A percentile compares a stretch with the other conserved stretches of the same genome.
Evolutionary conservation across 2,888 invertebrate genomes (phyloP).

Genomic region (Rhaphigaster nebulosa): DNA sequence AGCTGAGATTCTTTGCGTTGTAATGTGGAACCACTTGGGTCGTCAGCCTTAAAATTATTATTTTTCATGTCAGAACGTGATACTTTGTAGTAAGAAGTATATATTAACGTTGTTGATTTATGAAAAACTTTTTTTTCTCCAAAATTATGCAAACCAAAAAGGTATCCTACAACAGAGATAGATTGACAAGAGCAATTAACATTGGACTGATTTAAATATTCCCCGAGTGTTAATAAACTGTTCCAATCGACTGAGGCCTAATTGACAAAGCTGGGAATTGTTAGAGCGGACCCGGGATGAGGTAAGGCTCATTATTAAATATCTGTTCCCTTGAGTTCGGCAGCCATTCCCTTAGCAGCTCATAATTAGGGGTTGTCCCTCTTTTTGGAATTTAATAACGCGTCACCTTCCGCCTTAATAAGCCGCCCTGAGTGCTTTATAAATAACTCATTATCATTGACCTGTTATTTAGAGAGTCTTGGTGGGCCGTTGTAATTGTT

Average conservation of each 20-base stretch:
- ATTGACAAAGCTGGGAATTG: conserved; percentile 40
- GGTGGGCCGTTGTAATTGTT: neutral
- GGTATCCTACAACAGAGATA: neutral
- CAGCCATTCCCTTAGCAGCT: neutral
- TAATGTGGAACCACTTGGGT: too few relatives aligned
- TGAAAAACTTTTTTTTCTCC: too few relatives aligned
- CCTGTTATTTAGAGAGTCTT: conserved; percentile 21
- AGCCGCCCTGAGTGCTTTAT: neutral
- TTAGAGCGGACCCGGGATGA: neutral
- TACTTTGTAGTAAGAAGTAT: too few relatives aligned
- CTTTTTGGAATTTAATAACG: conserved; percentile 49
- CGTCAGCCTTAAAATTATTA: too few relatives aligned
- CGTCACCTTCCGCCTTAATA: conserved; percentile 26
- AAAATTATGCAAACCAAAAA: too few relatives aligned
- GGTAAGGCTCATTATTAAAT: conserved; percentile 31
- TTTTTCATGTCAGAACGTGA: too few relatives aligned
- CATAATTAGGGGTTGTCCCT: conserved; percentile 41
- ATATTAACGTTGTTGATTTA: too few relatives aligned
- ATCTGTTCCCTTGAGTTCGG: neutral
- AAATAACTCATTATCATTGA: conserved; percentile 45
- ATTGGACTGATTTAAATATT: neutral
- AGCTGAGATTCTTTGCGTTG: too few relatives aligned
- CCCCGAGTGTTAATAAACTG: neutral
- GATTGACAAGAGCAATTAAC: neutral
- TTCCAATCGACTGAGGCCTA: conserved; percentile 12